Conservation (phyloP, 2,113 vertebrate species). For the Emydocephalus ijimae region DNA sequence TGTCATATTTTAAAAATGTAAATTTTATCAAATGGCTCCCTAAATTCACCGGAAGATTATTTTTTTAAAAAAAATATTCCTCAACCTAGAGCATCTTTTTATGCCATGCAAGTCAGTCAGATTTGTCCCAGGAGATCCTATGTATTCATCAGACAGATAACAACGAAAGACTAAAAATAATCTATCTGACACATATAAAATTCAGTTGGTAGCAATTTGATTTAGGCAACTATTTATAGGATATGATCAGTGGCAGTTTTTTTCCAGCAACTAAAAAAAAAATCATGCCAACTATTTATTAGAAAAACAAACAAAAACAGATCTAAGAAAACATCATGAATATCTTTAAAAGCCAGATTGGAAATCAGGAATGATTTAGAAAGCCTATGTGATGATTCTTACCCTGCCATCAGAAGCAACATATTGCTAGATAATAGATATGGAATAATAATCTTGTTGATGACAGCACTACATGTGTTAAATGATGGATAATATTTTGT, state of each 20-base stretch:
- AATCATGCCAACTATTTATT: conserved; percentile 14
- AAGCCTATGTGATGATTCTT: not conserved
- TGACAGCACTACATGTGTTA: not conserved
- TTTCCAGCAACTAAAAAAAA: conserved; percentile 36
- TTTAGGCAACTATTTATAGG: conserved; percentile 27
- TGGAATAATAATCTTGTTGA: conserved; percentile 5
- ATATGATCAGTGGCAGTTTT: not conserved
- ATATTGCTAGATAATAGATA: not conserved
- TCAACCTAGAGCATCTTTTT: conserved; percentile 64
- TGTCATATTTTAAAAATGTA: not conserved
- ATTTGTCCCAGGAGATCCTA: conserved; percentile 58
- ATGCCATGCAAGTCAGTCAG: conserved; percentile 63
- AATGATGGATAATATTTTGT: not conserved
- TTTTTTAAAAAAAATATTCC: conserved; percentile 42
- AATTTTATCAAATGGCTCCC: not conserved
- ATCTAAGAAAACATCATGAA: conserved; percentile 25
- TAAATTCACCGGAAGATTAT: not conserved
- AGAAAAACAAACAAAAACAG: conserved; percentile 12
- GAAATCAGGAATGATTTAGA: not conserved
- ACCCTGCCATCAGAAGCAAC: not conserved
- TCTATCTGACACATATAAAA: conserved; percentile 61
- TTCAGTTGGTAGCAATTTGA: conserved; percentile 48
- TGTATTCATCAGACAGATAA: conserved; percentile 63
- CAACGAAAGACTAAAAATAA: conserved; percentile 55
- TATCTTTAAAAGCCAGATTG: conserved; percentile 2